Conservation (phyloP, 2,888 invertebrate species). For the Drosophila formosana region DNA sequence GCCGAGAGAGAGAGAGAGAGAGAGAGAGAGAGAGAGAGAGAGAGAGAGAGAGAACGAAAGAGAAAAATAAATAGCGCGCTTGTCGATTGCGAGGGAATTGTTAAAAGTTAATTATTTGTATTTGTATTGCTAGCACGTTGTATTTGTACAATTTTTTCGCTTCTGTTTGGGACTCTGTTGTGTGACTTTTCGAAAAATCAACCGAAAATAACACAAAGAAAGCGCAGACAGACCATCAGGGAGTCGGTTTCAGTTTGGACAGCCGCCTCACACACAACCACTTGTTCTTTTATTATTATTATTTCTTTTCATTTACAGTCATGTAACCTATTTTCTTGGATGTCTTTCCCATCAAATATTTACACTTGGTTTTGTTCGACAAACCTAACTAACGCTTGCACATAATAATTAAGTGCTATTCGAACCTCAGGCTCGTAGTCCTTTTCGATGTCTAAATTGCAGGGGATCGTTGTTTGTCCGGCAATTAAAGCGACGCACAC, state of each 20-base stretch:
- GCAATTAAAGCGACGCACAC: slow-evolving; percentile 60
- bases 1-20: slow-evolving; percentile 15
- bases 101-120: slow-evolving; percentile 77
- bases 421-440: background rate
- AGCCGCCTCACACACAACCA: slow-evolving; percentile 17
- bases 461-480: slow-evolving; percentile 46
- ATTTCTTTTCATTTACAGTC: slow-evolving; percentile 17
- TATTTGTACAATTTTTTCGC: slow-evolving; percentile 72
- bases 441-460: slow-evolving; percentile 63
- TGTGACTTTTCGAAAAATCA: slow-evolving; percentile 58
- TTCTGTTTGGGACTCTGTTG: slow-evolving; percentile 33
- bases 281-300: slow-evolving; percentile 11
- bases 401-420: slow-evolving; percentile 54
- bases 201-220: background rate
- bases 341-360: slow-evolving; percentile 27
- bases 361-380: slow-evolving; percentile 29
- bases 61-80: background rate
- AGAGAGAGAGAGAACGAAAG: slow-evolving; percentile 4
- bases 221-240: slow-evolving; percentile 28
- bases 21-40: slow-evolving; percentile 16
- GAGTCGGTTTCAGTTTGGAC: slow-evolving; percentile 58
- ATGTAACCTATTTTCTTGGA: slow-evolving; percentile 36
- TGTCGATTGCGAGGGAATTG: slow-evolving; percentile 48
- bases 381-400: slow-evolving; percentile 23
- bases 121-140: slow-evolving; percentile 75